These are phyloP conservation scores for Brassicogethes aeneus DNA, from an alignment of 2,888 invertebrate species.

Conservation along the genomic window DNA sequence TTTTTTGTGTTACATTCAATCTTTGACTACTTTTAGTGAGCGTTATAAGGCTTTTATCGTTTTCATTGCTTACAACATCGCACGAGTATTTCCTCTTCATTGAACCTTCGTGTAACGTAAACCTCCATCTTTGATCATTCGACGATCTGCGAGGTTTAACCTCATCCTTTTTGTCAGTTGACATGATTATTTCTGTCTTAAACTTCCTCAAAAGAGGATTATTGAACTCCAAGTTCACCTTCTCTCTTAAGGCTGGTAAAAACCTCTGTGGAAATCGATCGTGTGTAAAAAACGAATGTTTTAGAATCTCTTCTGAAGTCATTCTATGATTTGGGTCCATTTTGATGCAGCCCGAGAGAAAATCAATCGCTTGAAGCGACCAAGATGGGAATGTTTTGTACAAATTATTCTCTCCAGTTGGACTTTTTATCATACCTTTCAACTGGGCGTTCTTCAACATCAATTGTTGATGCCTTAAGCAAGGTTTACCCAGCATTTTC, in stretches of 20 bases:
- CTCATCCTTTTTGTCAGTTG: conserved; percentile 34
- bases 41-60: conserved; percentile 18
- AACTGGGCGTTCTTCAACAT: conserved; percentile 41
- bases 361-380: conserved; percentile 40
- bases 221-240: conserved; percentile 54
- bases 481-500: conserved; percentile 53
- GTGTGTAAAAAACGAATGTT: conserved; percentile 55
- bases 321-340: conserved; percentile 60
- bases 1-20: conserved; percentile 21
- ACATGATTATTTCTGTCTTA: conserved; percentile 35
- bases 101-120: conserved; percentile 30
- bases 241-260: conserved; percentile 53
- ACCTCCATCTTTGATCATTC: conserved; percentile 29
- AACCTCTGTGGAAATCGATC: conserved; percentile 59
- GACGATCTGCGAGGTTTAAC: conserved; percentile 12
- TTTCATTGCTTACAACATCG: too few species aligned
- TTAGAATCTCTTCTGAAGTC: conserved; percentile 52
- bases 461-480: conserved; percentile 40
- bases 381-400: conserved; percentile 39
- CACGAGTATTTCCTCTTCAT: conserved; percentile 33
- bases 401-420: conserved; percentile 24
- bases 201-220: conserved; percentile 44
- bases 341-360: conserved; percentile 43
- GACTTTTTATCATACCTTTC: conserved; percentile 36
- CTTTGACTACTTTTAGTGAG: conserved; percentile 21